These are phyloP conservation scores for Lasioglossum zephyrum DNA, from an alignment of 2,888 invertebrate genomes.

Conservation along the genomic window DNA sequence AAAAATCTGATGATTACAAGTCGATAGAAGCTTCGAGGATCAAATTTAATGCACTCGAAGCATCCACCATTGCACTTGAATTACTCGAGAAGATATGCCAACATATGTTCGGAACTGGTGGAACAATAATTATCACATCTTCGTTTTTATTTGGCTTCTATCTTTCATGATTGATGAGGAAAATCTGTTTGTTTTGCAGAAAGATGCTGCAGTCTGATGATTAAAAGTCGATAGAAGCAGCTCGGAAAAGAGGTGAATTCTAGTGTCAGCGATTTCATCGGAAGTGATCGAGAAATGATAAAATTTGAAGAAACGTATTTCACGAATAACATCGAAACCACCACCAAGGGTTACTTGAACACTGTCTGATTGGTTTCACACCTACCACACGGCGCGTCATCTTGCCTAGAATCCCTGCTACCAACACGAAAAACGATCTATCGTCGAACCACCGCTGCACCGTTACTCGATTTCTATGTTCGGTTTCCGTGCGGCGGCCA, in stretches of 20 bases:
- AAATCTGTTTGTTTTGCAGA: no score
- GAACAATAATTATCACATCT: no score
- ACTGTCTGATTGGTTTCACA: neutral
- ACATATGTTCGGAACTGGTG: no score
- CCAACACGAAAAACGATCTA: neutral
- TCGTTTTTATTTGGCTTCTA: no score
- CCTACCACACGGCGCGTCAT: neutral
- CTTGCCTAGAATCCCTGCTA: neutral
- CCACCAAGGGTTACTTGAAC: no score
- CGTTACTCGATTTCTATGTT: neutral
- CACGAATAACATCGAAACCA: neutral
- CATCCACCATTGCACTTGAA: neutral
- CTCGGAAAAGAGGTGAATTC: no score
- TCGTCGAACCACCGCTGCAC: neutral
- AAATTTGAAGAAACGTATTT: neutral
- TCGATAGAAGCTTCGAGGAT: neutral
- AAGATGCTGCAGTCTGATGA: no score
- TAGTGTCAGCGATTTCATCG: neutral
- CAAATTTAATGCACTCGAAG: neutral
- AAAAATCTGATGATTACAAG: no score
- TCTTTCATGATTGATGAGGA: no score
- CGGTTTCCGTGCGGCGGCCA: neutral
- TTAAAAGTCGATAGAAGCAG: no score
- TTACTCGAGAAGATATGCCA: neutral
- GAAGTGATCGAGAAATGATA: neutral